Evolutionary conservation across 2,888 invertebrate species (phyloP).

Genomic region (Caenorhabditis sp.): DNA sequence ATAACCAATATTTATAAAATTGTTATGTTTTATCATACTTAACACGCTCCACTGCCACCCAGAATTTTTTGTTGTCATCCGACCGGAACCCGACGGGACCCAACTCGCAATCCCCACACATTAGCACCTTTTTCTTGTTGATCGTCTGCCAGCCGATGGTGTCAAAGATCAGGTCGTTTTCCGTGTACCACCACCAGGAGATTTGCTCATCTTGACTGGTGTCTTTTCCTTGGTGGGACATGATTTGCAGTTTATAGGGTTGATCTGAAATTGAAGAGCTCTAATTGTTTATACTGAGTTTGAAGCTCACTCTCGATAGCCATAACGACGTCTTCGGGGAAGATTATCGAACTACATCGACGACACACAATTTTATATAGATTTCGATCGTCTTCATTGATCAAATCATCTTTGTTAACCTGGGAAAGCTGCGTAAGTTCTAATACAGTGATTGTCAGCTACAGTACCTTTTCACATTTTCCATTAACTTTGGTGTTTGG

Average conservation of each 20-base stretch:
- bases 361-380: slow-evolving; percentile 57
- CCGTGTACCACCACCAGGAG: slow-evolving; percentile 62
- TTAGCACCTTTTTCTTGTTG: slow-evolving; percentile 57
- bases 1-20: background rate
- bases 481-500: slow-evolving; percentile 40
- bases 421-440: background rate
- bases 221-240: slow-evolving; percentile 44
- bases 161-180: slow-evolving; percentile 60
- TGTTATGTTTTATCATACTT: slow-evolving; percentile 36
- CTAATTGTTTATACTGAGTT: background rate
- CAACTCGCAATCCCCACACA: slow-evolving; percentile 64
- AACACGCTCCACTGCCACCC: slow-evolving; percentile 60
- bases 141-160: slow-evolving; percentile 65
- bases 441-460: background rate
- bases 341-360: slow-evolving; percentile 58
- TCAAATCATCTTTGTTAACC: slow-evolving; percentile 49
- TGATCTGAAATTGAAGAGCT: slow-evolving; percentile 18
- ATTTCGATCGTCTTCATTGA: slow-evolving; percentile 56
- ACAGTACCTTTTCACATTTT: slow-evolving; percentile 39
- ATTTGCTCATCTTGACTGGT: slow-evolving; percentile 35
- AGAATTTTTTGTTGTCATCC: slow-evolving; percentile 56
- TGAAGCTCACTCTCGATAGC: slow-evolving; percentile 45
- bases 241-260: slow-evolving; percentile 39
- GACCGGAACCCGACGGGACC: slow-evolving; percentile 61
- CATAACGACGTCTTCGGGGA: slow-evolving; percentile 57